Percentiles rank a stretch among this genome's conserved stretches.
Evolutionary conservation across 2,113 vertebrate species (phyloP).

Genomic region (Pelvicachromis taeniatus): DNA sequence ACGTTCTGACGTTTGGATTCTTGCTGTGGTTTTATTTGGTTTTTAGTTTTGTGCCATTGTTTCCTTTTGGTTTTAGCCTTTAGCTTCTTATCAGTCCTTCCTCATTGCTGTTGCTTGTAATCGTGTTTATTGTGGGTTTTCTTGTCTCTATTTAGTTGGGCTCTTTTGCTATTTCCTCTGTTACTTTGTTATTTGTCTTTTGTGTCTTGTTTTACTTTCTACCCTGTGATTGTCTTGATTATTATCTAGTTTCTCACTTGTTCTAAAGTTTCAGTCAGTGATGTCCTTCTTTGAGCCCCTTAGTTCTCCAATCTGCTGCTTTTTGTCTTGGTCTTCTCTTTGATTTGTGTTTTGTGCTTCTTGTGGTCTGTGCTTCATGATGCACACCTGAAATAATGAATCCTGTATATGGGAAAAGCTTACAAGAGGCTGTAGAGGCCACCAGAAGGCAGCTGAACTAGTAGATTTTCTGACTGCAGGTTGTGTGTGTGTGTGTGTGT

Average conservation of each 20-base stretch:
- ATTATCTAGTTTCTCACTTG: not conserved
- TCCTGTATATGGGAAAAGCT: not conserved
- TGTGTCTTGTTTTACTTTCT: not conserved
- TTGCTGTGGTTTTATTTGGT: not conserved
- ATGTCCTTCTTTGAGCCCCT: not conserved
- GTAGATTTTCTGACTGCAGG: not conserved
- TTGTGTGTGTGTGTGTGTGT: no score
- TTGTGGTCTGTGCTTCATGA: not conserved
- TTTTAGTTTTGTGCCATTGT: not conserved
- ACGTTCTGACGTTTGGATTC: no score
- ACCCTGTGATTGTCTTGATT: not conserved
- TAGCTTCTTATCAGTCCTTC: not conserved
- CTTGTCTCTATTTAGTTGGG: not conserved
- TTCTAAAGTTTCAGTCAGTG: not conserved
- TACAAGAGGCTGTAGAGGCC: not conserved
- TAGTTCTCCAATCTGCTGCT: not conserved
- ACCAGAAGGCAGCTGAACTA: not conserved
- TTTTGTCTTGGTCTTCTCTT: not conserved
- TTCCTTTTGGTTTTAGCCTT: fast-evolving
- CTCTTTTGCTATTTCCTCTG: not conserved
- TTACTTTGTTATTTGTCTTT: not conserved
- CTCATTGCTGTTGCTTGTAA: not conserved
- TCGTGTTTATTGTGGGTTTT: not conserved
- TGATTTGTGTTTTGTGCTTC: not conserved
- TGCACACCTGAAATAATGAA: not conserved